Conservation (phyloP, 2,888 invertebrate species). For the Mylabris sibirica region DNA sequence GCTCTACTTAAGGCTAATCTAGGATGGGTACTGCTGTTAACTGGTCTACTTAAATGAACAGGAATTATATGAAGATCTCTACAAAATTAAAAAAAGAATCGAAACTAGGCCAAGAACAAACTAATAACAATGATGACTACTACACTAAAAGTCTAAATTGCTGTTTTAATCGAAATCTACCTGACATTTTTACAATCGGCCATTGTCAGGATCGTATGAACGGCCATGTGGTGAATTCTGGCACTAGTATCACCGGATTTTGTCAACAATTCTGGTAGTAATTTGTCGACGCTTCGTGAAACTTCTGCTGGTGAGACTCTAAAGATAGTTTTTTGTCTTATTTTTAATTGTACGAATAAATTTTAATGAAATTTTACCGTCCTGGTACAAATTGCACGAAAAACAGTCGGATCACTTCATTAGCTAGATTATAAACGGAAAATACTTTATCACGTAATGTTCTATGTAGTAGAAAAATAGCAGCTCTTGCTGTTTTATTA, state of each 20-base stretch:
- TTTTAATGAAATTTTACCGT: slow-evolving; percentile 63
- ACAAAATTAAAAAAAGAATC: slow-evolving; percentile 49
- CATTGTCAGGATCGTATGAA: slow-evolving; percentile 85
- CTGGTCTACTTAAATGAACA: slow-evolving; percentile 81
- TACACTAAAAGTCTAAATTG: not conserved
- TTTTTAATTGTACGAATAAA: no score
- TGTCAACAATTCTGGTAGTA: slow-evolving; percentile 82
- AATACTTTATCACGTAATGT: slow-evolving; percentile 87
- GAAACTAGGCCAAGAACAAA: slow-evolving; percentile 1
- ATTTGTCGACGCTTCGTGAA: slow-evolving; percentile 80
- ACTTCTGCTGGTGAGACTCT: slow-evolving; percentile 86
- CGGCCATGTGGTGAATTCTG: slow-evolving; percentile 85
- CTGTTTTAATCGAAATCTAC: slow-evolving; percentile 54
- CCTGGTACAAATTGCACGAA: slow-evolving; percentile 86
- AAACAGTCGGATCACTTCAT: slow-evolving; percentile 80
- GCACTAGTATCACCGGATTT: slow-evolving; percentile 90
- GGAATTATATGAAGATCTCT: slow-evolving; percentile 84
- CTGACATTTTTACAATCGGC: slow-evolving; percentile 83
- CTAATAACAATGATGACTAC: slow-evolving; percentile 3
- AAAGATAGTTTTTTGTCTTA: no score
- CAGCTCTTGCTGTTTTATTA: slow-evolving; percentile 84
- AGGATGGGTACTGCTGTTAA: slow-evolving; percentile 86
- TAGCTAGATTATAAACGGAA: slow-evolving; percentile 85
- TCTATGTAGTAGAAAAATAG: slow-evolving; percentile 80
- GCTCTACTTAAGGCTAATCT: slow-evolving; percentile 83